Evolutionary conservation across 2,888 invertebrate genomes (phyloP).

Genomic region (Pollenia labialis): DNA sequence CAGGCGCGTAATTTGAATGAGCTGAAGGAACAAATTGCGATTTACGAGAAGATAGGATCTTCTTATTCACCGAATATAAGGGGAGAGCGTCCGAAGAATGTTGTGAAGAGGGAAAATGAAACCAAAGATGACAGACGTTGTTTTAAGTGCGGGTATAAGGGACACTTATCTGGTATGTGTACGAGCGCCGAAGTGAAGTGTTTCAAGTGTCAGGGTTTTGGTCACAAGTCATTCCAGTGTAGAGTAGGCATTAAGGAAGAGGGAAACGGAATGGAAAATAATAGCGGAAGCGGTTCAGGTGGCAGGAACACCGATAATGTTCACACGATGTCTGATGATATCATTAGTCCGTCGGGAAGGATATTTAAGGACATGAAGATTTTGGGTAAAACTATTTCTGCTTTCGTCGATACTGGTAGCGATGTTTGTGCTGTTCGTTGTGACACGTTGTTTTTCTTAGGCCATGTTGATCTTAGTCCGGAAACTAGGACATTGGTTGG

Average conservation of each 20-base stretch:
- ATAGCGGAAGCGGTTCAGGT: background rate
- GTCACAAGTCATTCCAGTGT: slow-evolving; percentile 39
- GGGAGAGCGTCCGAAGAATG: too few relatives aligned
- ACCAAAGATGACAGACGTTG: background rate
- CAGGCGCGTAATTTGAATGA: too few relatives aligned
- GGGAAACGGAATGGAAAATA: background rate
- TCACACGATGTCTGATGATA: background rate
- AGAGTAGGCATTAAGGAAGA: background rate
- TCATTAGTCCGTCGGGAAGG: background rate
- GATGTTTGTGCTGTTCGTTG: slow-evolving; percentile 26
- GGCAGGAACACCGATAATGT: background rate
- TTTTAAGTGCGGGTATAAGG: slow-evolving; percentile 18
- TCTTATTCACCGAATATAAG: too few relatives aligned
- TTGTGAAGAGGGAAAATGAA: background rate
- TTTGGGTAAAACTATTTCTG: slow-evolving; percentile 3
- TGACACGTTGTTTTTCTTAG: slow-evolving; percentile 33
- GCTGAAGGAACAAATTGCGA: too few relatives aligned
- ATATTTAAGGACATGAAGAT: slow-evolving; percentile 5
- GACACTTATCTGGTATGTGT: slow-evolving; percentile 5
- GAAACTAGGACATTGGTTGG: slow-evolving; percentile 31
- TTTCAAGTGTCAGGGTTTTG: slow-evolving; percentile 23
- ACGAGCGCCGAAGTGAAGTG: background rate
- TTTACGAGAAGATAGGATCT: too few relatives aligned
- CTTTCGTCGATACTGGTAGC: slow-evolving; percentile 47
- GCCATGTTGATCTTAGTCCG: slow-evolving; percentile 25